Evolutionary conservation across 1,140 invertebrate genomes (phyloP).

Genomic region (Stenopsyche tienmushanensis): DNA sequence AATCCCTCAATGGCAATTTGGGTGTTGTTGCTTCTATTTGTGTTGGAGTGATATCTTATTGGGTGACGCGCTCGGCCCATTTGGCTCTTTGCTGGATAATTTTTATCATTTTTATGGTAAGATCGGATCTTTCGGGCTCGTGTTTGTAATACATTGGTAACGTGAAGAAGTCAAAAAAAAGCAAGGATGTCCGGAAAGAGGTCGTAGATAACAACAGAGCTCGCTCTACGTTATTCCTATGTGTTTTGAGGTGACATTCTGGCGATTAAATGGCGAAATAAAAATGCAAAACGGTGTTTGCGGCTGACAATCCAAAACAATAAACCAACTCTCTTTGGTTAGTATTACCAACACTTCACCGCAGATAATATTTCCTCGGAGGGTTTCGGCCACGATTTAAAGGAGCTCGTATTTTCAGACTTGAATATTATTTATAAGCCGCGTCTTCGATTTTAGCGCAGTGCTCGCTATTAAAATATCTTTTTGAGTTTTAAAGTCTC

Average conservation of each 20-base stretch:
- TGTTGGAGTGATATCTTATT: too few species aligned
- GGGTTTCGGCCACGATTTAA: background rate
- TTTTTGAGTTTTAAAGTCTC: too few species aligned
- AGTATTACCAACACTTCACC: background rate
- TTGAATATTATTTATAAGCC: background rate
- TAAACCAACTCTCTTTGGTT: slow-evolving; percentile 25
- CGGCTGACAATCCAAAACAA: slow-evolving; percentile 34
- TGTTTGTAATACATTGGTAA: too few species aligned
- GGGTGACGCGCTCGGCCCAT: too few species aligned
- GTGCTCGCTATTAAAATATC: too few species aligned
- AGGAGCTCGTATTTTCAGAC: background rate
- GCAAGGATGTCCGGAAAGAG: too few species aligned
- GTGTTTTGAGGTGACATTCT: slow-evolving; percentile 21
- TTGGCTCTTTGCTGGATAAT: too few species aligned
- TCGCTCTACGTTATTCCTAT: slow-evolving; percentile 10
- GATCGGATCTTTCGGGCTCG: too few species aligned
- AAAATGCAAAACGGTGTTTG: slow-evolving; percentile 36
- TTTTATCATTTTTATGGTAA: too few species aligned
- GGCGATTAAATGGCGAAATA: slow-evolving; percentile 35
- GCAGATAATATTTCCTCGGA: background rate
- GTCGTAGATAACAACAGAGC: background rate
- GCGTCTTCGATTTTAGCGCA: background rate
- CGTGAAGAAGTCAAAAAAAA: too few species aligned
- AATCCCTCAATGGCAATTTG: too few species aligned
- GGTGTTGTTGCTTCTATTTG: too few species aligned